A percentile compares a stretch with the other conserved stretches of the same genome.
phyloP scores from a whole-genome alignment of 2,113 vertebrate genomes.

The Gymnarchus niloticus region DNA sequence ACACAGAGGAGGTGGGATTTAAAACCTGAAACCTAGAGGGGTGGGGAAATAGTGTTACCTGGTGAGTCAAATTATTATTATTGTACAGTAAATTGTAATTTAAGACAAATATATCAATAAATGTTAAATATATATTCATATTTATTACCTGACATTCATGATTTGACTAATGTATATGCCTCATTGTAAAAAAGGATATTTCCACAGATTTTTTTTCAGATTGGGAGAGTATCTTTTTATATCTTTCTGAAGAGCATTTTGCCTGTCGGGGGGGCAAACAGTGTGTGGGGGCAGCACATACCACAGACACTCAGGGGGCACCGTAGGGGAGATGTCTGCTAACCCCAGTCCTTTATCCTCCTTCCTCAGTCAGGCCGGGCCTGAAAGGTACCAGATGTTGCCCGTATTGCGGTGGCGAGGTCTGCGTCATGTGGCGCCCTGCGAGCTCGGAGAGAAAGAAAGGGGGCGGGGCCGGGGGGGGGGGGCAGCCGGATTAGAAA shows the following conservation, averaged over 20 bases:
- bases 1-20: neutral
- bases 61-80: no score
- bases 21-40: neutral
- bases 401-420: slow-evolving; percentile 53
- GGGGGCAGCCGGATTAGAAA: slow-evolving; percentile 26
- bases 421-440: slow-evolving; percentile 29
- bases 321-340: slow-evolving; percentile 32
- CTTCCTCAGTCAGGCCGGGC: slow-evolving; percentile 47
- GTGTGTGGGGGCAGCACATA: slow-evolving; percentile 48
- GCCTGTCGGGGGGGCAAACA: slow-evolving; percentile 35
- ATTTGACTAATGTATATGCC: slow-evolving; percentile 46
- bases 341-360: slow-evolving; percentile 40
- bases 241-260: slow-evolving; percentile 37
- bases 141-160: no score
- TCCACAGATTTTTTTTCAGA: slow-evolving; percentile 41
- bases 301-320: slow-evolving; percentile 27
- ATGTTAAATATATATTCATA: no score
- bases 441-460: slow-evolving; percentile 28
- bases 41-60: no score
- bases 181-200: slow-evolving; percentile 48
- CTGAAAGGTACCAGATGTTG: slow-evolving; percentile 76
- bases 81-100: no score
- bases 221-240: slow-evolving; percentile 3
- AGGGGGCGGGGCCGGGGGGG: slow-evolving; percentile 35
- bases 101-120: no score